Evolutionary conservation across 2,113 vertebrate genomes (phyloP).

Genomic region (Alligator mississippiensis): DNA sequence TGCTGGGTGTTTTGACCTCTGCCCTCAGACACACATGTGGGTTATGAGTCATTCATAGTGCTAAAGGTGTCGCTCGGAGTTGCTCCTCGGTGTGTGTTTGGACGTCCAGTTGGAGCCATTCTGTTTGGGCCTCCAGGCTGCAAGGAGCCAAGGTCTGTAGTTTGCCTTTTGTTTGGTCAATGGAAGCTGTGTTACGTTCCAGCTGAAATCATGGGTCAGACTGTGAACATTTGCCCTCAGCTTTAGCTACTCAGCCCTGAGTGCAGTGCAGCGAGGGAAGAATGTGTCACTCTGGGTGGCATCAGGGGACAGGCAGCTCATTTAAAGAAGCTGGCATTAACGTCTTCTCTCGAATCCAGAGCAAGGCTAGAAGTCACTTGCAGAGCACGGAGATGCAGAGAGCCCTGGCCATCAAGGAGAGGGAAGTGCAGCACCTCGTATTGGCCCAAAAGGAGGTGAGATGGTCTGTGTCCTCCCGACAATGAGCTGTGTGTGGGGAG

Average conservation of each 20-base stretch:
- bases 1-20: background rate
- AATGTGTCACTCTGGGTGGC: background rate
- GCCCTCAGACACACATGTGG: background rate
- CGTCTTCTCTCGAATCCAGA: slow-evolving; percentile 41
- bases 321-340: fast-evolving
- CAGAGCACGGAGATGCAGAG: slow-evolving; percentile 60
- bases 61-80: background rate
- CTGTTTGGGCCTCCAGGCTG: background rate
- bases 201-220: too few relatives aligned
- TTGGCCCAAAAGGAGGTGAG: slow-evolving; percentile 77
- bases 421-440: slow-evolving; percentile 62
- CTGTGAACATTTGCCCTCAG: too few relatives aligned
- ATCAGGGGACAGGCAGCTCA: background rate
- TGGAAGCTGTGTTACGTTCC: too few relatives aligned
- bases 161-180: background rate
- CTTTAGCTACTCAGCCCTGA: too few relatives aligned
- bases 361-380: slow-evolving; percentile 43
- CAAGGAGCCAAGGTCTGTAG: background rate
- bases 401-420: slow-evolving; percentile 72
- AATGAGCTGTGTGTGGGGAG: background rate
- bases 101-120: background rate
- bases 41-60: background rate
- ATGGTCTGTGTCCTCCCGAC: background rate
- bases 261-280: too few relatives aligned
- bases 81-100: background rate